These are phyloP conservation scores for Etheostoma cragini DNA, from an alignment of 2,113 vertebrate genomes.

Conservation along the genomic window DNA sequence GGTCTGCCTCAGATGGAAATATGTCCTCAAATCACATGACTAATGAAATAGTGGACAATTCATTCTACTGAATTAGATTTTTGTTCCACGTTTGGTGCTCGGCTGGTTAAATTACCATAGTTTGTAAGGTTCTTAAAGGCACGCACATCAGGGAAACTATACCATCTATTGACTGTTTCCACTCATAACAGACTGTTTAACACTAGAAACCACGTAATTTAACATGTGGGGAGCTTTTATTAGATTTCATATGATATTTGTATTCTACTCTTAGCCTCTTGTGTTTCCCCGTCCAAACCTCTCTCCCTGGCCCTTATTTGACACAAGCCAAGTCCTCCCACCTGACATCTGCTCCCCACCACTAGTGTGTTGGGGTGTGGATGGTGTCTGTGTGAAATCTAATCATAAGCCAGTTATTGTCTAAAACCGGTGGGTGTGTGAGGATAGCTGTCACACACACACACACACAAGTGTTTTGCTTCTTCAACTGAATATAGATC, in stretches of 20 bases:
- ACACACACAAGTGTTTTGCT: background rate
- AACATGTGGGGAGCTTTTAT: background rate
- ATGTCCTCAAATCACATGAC: background rate
- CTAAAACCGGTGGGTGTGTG: constrained; percentile 28
- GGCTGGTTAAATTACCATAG: too few species aligned
- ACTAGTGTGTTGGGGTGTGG: constrained; percentile 12
- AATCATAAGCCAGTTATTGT: constrained; percentile 31
- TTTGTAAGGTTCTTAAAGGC: background rate
- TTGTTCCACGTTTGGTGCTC: too few species aligned
- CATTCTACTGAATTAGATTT: too few species aligned
- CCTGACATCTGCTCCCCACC: constrained; percentile 63
- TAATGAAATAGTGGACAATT: too few species aligned
- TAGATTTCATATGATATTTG: background rate
- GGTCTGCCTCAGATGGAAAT: background rate
- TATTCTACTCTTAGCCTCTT: background rate
- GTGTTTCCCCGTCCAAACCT: background rate
- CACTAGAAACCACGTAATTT: background rate
- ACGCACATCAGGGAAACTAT: background rate
- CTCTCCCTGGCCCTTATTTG: constrained; percentile 1
- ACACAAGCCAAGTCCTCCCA: constrained; percentile 58
- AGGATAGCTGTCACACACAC: constrained; percentile 10
- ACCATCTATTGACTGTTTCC: background rate
- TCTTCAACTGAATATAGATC: background rate
- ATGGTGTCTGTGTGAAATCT: background rate
- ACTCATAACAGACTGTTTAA: background rate